These are phyloP conservation scores for Pilophorus perplexus DNA, from an alignment of 2,888 invertebrate species.

Conservation along the genomic window DNA sequence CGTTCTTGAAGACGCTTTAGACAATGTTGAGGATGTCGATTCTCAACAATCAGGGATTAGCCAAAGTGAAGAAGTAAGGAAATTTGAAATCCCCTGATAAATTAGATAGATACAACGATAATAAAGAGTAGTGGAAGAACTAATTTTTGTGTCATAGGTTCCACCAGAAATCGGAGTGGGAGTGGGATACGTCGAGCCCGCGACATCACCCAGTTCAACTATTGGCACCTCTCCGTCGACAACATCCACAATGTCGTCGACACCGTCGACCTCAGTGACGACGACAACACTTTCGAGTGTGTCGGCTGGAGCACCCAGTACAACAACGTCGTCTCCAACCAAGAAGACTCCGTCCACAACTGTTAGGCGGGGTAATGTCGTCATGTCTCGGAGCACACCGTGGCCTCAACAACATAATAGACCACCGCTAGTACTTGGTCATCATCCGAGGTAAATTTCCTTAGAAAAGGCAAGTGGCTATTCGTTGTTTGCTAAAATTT, in stretches of 20 bases:
- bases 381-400: slow-evolving; percentile 46
- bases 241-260: slow-evolving; percentile 52
- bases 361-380: slow-evolving; percentile 45
- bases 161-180: slow-evolving; percentile 52
- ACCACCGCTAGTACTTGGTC: slow-evolving; percentile 48
- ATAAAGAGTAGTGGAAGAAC: neutral
- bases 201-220: slow-evolving; percentile 49
- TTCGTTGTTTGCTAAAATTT: no score
- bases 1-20: slow-evolving; percentile 50
- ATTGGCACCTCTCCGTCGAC: slow-evolving; percentile 51
- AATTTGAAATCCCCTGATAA: no score
- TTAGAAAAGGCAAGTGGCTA: no score
- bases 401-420: slow-evolving; percentile 46
- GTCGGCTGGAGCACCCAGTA: slow-evolving; percentile 29
- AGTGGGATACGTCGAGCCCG: slow-evolving; percentile 52
- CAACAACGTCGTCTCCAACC: slow-evolving; percentile 40
- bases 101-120: neutral
- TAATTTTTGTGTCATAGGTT: slow-evolving; percentile 20
- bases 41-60: slow-evolving; percentile 59
- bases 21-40: slow-evolving; percentile 52
- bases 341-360: slow-evolving; percentile 43
- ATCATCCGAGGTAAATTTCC: slow-evolving; percentile 42
- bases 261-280: slow-evolving; percentile 51
- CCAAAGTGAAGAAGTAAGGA: slow-evolving; percentile 26
- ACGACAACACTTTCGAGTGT: slow-evolving; percentile 51